Evolutionary conservation across 2,113 vertebrate species (phyloP).

Genomic region (Aythya baeri): DNA sequence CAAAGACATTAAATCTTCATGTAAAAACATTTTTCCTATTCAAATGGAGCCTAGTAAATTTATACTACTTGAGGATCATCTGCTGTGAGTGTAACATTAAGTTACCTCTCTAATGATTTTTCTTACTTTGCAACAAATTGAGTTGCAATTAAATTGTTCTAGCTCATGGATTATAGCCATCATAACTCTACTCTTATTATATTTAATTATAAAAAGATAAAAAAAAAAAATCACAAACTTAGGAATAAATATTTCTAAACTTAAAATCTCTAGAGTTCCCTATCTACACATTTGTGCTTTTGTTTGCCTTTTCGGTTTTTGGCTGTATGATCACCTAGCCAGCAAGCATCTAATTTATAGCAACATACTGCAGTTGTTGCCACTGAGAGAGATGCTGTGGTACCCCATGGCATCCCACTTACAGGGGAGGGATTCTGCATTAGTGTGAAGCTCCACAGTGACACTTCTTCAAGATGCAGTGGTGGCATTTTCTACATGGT

Average conservation of each 20-base stretch:
- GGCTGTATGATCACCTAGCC: not conserved
- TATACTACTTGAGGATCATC: not conserved
- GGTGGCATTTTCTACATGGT: not conserved
- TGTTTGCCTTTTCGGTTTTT: not conserved
- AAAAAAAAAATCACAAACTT: not conserved
- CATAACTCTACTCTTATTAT: not conserved
- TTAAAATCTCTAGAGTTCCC: not conserved
- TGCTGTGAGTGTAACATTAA: not conserved
- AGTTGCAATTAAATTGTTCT: not conserved
- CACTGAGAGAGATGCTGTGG: not conserved
- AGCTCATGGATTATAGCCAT: not conserved
- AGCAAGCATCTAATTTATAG: not conserved
- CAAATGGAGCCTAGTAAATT: not conserved
- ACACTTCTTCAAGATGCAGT: not conserved
- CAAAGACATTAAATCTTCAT: not conserved
- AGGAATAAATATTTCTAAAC: not conserved
- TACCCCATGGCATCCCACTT: rapidly evolving
- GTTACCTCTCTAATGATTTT: not conserved
- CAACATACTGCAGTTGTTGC: not conserved
- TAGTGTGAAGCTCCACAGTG: not conserved
- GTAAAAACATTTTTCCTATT: not conserved
- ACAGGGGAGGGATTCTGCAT: not conserved
- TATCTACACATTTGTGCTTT: not conserved
- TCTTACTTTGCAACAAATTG: not conserved
- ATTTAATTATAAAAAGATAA: not conserved